Percentiles rank a stretch among this genome's conserved stretches.
Evolutionary conservation across 1,140 invertebrate species (phyloP).

Genomic region (Nymphalis io): DNA sequence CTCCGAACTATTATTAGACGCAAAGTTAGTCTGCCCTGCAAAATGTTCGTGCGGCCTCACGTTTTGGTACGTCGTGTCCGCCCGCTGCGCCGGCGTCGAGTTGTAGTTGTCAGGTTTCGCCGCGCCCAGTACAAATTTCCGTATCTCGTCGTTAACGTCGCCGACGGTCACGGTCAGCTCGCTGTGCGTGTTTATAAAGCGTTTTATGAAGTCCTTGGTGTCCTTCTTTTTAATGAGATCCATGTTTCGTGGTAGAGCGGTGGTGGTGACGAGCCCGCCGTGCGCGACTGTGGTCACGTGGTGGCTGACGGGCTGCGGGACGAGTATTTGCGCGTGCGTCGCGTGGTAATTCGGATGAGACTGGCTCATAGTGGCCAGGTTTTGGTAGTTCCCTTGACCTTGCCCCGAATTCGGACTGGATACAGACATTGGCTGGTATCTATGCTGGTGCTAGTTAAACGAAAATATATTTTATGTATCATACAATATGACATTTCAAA

Average conservation of each 20-base stretch:
- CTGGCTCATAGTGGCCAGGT: slow-evolving; percentile 62
- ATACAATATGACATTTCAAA: background rate
- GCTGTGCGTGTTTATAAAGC: slow-evolving; percentile 56
- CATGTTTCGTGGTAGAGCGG: slow-evolving; percentile 47
- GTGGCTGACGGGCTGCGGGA: slow-evolving; percentile 41
- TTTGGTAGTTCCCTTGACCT: slow-evolving; percentile 64
- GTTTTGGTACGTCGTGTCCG: slow-evolving; percentile 66
- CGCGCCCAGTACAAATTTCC: slow-evolving; percentile 22
- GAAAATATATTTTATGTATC: slow-evolving; percentile 7
- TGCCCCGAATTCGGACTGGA: slow-evolving; percentile 67
- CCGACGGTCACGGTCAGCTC: slow-evolving; percentile 52
- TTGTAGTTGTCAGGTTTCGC: slow-evolving; percentile 63
- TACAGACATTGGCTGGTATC: slow-evolving; percentile 72
- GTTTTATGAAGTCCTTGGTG: slow-evolving; percentile 58
- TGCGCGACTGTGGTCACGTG: slow-evolving; percentile 41
- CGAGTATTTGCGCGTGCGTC: slow-evolving; percentile 38
- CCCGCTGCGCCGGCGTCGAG: slow-evolving; percentile 51
- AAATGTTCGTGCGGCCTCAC: slow-evolving; percentile 58
- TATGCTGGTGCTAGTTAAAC: slow-evolving; percentile 54
- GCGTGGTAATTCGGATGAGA: slow-evolving; percentile 65
- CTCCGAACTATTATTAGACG: slow-evolving; percentile 64
- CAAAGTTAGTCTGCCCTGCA: slow-evolving; percentile 53
- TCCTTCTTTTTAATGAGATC: slow-evolving; percentile 57
- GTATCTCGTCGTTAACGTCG: slow-evolving; percentile 57
- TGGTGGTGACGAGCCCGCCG: slow-evolving; percentile 47